These are phyloP conservation scores for Aramus guarauna DNA, from an alignment of 2,113 vertebrate genomes.

Conservation along the genomic window DNA sequence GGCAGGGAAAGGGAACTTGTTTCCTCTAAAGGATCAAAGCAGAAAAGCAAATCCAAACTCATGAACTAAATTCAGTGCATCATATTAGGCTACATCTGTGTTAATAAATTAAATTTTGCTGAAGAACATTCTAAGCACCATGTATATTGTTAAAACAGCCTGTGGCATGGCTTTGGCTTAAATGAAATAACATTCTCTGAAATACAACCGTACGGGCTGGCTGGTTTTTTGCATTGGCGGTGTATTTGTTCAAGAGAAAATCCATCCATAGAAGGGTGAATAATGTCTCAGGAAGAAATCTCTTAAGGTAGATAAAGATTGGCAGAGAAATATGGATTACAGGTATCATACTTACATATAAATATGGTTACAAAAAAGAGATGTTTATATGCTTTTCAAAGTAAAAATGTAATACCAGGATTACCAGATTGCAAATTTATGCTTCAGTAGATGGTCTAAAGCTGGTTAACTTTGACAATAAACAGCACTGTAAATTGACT, in stretches of 20 bases:
- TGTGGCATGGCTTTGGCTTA: background rate
- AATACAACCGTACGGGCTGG: rapidly evolving
- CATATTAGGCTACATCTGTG: background rate
- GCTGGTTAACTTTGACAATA: background rate
- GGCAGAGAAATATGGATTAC: background rate
- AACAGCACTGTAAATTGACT: background rate
- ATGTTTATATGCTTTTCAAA: background rate
- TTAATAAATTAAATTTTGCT: background rate
- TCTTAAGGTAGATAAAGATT: background rate
- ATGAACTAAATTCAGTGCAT: background rate
- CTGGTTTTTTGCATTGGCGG: background rate
- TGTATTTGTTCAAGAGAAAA: background rate
- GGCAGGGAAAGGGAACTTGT: background rate
- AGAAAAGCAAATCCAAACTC: background rate
- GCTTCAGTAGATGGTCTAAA: background rate
- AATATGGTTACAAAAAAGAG: background rate
- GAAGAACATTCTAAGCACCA: background rate
- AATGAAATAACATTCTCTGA: background rate
- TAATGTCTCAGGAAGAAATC: background rate
- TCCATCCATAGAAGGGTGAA: background rate
- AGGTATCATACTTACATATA: background rate
- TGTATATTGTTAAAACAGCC: background rate
- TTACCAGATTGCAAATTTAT: background rate
- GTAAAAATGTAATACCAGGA: background rate
- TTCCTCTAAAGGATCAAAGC: conserved; percentile 5